phyloP scores from a whole-genome alignment of 2,888 invertebrate genomes.

The Drosophila ustulata region DNA sequence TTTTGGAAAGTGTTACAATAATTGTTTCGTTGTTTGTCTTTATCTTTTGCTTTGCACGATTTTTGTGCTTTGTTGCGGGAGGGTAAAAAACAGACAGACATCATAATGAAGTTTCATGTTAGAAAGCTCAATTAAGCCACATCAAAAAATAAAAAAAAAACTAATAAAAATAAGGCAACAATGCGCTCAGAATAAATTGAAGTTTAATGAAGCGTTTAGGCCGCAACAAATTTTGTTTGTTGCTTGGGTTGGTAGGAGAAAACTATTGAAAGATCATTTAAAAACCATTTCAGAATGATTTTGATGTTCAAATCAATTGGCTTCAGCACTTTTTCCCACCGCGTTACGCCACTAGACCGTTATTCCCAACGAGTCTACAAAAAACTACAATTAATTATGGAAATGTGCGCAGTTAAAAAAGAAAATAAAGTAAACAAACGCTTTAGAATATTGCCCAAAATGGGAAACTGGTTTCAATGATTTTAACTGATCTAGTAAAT shows the following conservation, averaged over 20 bases:
- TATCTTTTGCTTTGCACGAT: constrained; percentile 41
- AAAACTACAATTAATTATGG: constrained; percentile 49
- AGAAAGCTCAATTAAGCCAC: constrained; percentile 53
- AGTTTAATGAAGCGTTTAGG: constrained; percentile 54
- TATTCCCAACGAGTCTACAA: constrained; percentile 6
- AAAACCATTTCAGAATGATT: constrained; percentile 48
- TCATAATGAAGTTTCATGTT: constrained; percentile 48
- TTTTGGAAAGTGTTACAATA: constrained; percentile 68
- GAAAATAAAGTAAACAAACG: constrained; percentile 7
- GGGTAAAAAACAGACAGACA: constrained; percentile 13
- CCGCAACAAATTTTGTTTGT: constrained; percentile 29
- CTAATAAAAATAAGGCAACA: constrained; percentile 16
- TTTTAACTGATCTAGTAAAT: background rate
- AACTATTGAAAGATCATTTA: constrained; percentile 40
- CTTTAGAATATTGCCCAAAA: background rate
- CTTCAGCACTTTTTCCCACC: constrained; percentile 27
- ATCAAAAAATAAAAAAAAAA: constrained; percentile 31
- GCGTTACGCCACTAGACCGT: constrained; percentile 38
- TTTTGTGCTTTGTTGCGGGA: constrained; percentile 43
- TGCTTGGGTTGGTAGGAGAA: background rate
- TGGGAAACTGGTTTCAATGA: constrained; percentile 22
- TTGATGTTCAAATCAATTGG: constrained; percentile 14
- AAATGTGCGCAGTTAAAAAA: constrained; percentile 37
- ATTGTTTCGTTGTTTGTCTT: constrained; percentile 21
- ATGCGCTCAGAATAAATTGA: constrained; percentile 58